Evolutionary conservation across 2,888 invertebrate genomes (phyloP).

Genomic region (Pammene fasciana): DNA sequence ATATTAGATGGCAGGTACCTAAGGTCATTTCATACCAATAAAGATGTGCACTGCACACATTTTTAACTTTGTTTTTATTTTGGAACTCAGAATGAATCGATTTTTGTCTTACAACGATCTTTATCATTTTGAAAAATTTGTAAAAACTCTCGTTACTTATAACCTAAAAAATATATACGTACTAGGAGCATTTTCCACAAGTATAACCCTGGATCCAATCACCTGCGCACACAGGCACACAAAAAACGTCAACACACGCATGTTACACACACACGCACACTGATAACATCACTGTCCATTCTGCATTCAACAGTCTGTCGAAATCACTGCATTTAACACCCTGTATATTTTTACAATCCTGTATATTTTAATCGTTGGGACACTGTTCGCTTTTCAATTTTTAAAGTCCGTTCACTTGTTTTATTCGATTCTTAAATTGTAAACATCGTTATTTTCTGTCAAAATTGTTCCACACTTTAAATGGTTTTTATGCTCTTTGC

Average conservation of each 20-base stretch:
- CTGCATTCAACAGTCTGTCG: conserved; percentile 7
- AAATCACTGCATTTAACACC: not conserved
- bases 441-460: not conserved
- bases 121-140: too few species aligned
- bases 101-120: too few species aligned
- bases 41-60: too few species aligned
- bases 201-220: conserved; percentile 70
- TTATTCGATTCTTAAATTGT: conserved; percentile 1
- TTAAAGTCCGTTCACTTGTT: not conserved
- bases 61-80: too few species aligned
- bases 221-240: conserved; percentile 60
- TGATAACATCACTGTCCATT: conserved; percentile 48
- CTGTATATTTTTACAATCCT: too few species aligned
- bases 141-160: too few species aligned
- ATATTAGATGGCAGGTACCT: too few species aligned
- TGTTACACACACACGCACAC: conserved; percentile 60
- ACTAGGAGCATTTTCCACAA: conserved; percentile 80
- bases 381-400: too few species aligned
- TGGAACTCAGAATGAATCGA: too few species aligned
- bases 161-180: conserved; percentile 51
- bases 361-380: too few species aligned
- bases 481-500: not conserved
- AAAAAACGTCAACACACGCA: conserved; percentile 65
- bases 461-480: too few species aligned
- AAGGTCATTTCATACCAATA: too few species aligned